Evolutionary conservation across 1,140 invertebrate species (phyloP), one percentile per base, ranked within the genome.

Genomic region (Dendrolimus punctatus): DNA sequence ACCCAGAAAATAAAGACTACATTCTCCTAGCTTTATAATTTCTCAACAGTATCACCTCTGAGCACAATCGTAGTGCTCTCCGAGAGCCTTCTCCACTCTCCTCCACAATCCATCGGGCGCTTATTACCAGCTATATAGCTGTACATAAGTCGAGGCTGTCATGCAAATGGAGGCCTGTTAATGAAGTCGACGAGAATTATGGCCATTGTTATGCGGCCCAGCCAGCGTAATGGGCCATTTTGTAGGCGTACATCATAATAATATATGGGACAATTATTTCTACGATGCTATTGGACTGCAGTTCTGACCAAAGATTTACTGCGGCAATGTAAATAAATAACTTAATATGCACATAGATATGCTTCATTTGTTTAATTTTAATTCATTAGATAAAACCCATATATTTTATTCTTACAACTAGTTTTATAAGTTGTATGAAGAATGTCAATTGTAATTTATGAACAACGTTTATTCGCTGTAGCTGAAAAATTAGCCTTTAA

Each of bases 161-260:
- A 85, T 83, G 81, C 79, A 85, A 85, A 85, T 85, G 80, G 80
- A 78, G 79, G 79, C 72, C 81, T 85, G 81, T 80, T 85, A 85
- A 85, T 85, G 81, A 85, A 85, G 79, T 68, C 78, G 70, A 75
- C 65, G 78, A 85, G 81, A 85, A 81, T 85, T 85, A 85, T 85
- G 75, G 79, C 62, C 75, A 76, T 82, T 85, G 81, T 85, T 80
- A 85, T 81, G 81, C 81, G 73, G 67, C 68, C 73, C 75, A 71
- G 68, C 74, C 69, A 66, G 56, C 64, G 62, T 76, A 85, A 85
- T 85, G 78, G 79, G 71, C 79, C 79, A 77, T 85, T 80, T 80
- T 72, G 70, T 75, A 73, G 68, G 65, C 74, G 74, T 80, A 74
- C 68, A 85, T 85, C 78, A 81, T 78, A 70, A 75, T 81, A 80